Evolutionary conservation across 2,797 vertebrate genomes (phyloP).

Genomic region (Cephalopachus bancanus): DNA sequence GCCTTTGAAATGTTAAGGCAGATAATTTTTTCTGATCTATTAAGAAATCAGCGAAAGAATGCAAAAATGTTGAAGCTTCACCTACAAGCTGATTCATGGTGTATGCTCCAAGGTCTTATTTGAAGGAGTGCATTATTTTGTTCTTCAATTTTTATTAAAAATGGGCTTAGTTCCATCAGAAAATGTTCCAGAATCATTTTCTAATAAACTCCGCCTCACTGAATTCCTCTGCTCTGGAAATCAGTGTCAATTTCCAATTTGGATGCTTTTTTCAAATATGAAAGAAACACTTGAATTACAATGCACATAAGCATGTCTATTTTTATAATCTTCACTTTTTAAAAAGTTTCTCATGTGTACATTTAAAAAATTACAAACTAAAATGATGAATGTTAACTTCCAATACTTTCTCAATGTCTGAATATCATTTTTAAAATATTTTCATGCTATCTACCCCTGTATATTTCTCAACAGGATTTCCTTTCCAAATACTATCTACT

Average conservation of each 20-base stretch:
- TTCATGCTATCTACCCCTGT: not conserved
- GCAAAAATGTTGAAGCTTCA: not conserved
- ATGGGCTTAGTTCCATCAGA: not conserved
- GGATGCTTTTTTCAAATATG: not conserved
- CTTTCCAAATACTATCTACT: not conserved
- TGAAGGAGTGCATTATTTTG: not conserved
- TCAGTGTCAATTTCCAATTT: not conserved
- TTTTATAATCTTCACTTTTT: not conserved
- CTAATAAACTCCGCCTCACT: not conserved
- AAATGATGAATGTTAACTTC: not conserved
- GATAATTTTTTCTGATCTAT: not conserved
- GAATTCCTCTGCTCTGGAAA: not conserved
- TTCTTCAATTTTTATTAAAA: not conserved
- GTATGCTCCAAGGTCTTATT: not conserved
- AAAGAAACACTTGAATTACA: not conserved
- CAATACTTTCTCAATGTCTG: not conserved
- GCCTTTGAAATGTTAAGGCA: not conserved
- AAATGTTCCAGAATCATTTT: not conserved
- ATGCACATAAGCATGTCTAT: not conserved
- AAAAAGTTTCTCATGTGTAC: not conserved
- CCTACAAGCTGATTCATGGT: not conserved
- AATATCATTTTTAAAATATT: not conserved
- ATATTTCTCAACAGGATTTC: not conserved
- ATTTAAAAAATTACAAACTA: slow-evolving; percentile 48
- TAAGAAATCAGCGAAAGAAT: not conserved